phyloP scores from a whole-genome alignment of 2,888 invertebrate species.

The Xestia ashworthii region DNA sequence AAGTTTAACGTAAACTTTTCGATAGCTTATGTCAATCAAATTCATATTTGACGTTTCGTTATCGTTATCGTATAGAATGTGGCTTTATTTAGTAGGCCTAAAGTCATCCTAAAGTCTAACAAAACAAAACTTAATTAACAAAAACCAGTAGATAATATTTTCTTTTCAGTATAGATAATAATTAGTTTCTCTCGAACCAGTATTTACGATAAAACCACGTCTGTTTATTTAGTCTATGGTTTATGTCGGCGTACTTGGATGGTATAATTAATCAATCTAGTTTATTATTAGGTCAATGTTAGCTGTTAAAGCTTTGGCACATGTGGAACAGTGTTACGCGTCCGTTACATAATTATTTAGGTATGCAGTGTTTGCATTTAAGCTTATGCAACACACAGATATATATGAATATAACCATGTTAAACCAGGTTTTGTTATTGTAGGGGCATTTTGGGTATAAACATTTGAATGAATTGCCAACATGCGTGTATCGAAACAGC shows the following conservation, averaged over 20 bases:
- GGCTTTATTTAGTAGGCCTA: not conserved
- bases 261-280: conserved; percentile 43
- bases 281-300: conserved; percentile 49
- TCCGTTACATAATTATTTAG: conserved; percentile 23
- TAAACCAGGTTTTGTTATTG: no score
- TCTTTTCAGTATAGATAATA: not conserved
- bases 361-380: conserved; percentile 12
- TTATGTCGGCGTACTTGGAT: conserved; percentile 11
- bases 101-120: not conserved
- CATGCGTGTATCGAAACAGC: not conserved
- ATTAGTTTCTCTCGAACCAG: conserved; percentile 1
- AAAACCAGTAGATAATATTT: not conserved
- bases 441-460: not conserved
- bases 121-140: not conserved
- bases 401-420: no score
- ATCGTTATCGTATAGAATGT: not conserved
- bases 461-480: not conserved
- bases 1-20: not conserved
- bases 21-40: not conserved
- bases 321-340: conserved; percentile 12
- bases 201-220: conserved; percentile 15
- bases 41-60: not conserved
- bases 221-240: conserved; percentile 17
- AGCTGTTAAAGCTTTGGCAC: conserved; percentile 21
- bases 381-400: not conserved